phyloP scores from a whole-genome alignment of 2,113 vertebrate species.

The Redunca redunca region DNA sequence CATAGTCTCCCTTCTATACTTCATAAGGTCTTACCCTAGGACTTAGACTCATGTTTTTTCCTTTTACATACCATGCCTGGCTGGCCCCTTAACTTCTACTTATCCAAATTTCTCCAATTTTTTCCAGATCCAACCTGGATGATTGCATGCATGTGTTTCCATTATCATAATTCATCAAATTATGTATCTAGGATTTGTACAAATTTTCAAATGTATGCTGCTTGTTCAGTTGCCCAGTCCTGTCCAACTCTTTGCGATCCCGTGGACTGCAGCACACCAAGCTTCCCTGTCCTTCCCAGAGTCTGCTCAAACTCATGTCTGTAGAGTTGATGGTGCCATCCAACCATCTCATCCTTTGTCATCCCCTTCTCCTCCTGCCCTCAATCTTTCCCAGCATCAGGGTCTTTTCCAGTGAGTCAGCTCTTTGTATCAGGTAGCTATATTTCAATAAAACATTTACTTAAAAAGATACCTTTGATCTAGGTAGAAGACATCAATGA shows the following conservation, averaged over 20 bases:
- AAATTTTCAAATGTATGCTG: background rate
- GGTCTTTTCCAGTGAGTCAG: background rate
- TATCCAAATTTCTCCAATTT: background rate
- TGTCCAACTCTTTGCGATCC: background rate
- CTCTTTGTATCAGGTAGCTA: background rate
- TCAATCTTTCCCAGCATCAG: background rate
- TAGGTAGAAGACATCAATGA: background rate
- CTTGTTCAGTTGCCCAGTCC: background rate
- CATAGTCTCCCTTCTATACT: background rate
- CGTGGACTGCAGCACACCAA: background rate
- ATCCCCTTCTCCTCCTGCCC: background rate
- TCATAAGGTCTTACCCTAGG: background rate
- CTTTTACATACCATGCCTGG: background rate
- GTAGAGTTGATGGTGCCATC: background rate
- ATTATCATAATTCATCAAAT: background rate
- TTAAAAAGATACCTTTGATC: background rate
- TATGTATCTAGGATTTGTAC: background rate
- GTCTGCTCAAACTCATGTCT: background rate
- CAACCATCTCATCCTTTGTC: background rate
- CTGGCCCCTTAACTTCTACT: background rate
- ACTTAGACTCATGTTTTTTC: background rate
- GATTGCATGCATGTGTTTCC: background rate
- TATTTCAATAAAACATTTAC: background rate
- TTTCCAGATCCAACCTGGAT: background rate
- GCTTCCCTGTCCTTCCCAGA: background rate